Percentiles rank a stretch among this genome's conserved stretches.
Evolutionary conservation across 2,113 vertebrate species (phyloP).

Genomic region (Rhinolophus sinicus): DNA sequence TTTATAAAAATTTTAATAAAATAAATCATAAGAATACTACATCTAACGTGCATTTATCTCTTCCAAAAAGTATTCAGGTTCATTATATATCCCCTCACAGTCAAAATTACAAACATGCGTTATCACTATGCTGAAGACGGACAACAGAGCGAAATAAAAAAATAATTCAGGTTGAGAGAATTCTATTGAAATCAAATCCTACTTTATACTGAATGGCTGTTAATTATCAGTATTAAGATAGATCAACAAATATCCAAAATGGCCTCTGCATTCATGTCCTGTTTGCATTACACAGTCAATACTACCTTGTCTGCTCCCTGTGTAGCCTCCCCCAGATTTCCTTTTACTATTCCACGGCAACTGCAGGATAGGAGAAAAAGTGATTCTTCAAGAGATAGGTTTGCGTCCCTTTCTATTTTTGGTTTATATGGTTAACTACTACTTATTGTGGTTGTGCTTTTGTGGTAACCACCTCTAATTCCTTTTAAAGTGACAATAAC

Average conservation of each 20-base stretch:
- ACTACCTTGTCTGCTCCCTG: background rate
- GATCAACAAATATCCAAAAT: background rate
- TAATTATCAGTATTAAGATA: background rate
- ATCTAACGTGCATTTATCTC: background rate
- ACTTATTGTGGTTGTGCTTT: background rate
- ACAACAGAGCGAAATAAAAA: background rate
- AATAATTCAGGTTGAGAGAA: background rate
- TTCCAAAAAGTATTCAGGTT: background rate
- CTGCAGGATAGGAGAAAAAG: background rate
- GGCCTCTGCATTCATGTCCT: background rate
- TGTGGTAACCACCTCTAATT: background rate
- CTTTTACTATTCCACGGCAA: background rate
- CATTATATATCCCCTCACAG: background rate
- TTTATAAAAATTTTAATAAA: background rate
- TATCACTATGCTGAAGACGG: background rate
- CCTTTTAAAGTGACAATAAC: background rate
- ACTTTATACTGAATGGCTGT: background rate
- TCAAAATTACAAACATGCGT: background rate
- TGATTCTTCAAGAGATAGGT: background rate
- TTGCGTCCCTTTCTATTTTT: background rate
- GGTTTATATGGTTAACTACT: background rate
- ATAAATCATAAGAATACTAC: background rate
- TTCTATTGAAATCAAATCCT: background rate
- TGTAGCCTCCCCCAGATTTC: background rate
- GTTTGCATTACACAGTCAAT: background rate